Base-by-base conservation (phyloP, 1,140 invertebrate genomes). In the Caenorhabditis briggsae region DNA sequence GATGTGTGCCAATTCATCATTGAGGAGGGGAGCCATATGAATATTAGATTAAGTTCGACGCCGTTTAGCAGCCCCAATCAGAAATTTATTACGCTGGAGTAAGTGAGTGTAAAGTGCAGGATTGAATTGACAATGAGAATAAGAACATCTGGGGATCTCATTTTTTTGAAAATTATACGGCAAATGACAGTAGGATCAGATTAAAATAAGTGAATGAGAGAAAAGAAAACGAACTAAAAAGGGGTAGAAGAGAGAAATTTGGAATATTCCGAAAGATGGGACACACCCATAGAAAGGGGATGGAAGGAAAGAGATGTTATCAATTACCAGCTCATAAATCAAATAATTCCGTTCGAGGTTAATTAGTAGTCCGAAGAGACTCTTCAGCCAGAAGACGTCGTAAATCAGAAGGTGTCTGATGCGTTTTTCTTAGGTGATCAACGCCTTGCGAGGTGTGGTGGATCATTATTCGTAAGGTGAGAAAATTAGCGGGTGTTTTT, bases 321-420 rank as follows among this genome's bases (percentile, higher is more conserved):
- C 70, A 53, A 48, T 78, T 78, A 25, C 20, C 70, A 78, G 70
- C 70, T 78, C 70, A 78, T 78, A 78, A 78, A 78, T 78, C 70
- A 78, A 41, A 78, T 41, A 50, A 78, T 78, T 78, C n/a, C 25
- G 70, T 78, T 48, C 70, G 70, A 78, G 70, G 70, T 78, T 78
- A 78, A 78, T 78, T 78, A 78, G 70, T 23, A 50, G 18, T 25
- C 70, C 23, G 33, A 33, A 3, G 33, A 33, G 33, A 33, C 33
- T 33, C 33, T 33, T n/a, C n/a, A n/a, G n/a, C n/a, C 18, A 50
- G 18, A 41, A 48, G 70, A 78, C 70, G 20, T 50, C 70, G n/a
- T 50, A 50, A 78, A 78, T 78, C 33, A 50, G 70, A 50, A 23
- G 23, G 20, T 20, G 46, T 14, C 23, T 70, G 65, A 48, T 70